Evolutionary conservation across 2,888 invertebrate genomes (phyloP), one percentile per base, ranked within the genome.

Genomic region (Chrysolina haemoptera): DNA sequence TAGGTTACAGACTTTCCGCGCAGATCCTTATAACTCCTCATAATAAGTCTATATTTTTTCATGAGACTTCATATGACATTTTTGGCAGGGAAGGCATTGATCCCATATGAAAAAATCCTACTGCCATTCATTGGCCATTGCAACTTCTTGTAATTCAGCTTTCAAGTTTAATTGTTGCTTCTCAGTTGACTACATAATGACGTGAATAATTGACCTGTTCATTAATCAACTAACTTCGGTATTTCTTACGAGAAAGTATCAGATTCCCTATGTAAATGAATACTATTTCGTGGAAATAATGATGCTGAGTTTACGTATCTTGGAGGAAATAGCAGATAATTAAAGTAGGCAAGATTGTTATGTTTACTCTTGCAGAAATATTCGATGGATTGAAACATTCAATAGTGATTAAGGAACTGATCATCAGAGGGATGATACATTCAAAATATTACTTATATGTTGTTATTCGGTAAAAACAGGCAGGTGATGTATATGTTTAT

Each of bases 161-260:
- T 53, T 20, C 22, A 20, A 20, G 16, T 53, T 53, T 53, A 53
- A 53, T 53, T 53, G 20, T 53, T 11, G 18, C 18, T 18, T 53
- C 20, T 20, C 20, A 20, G 53, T 12, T 20, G 11, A 53, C 53
- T 53, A 20, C 10, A 53, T 53, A 22, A 53, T 53, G 53, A 53
- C 10, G 20, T 53, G 20, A 3, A 53, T 53, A 20, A 53, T 20
- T 53, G 53, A 53, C 53, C 53, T 53, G 18, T 53, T 53, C 53
- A 53, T 53, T 53, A 53, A 53, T 65, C 9, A 22, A 22, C 14
- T 43, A 43, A 65, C 43, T 65, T 46, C 14, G 27, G 20, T 46
- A 46, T 65, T 65, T 27, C 64, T 65, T 65, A 27, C 64, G 46
- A 48, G 46, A 14, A 20, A 53, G 53, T 43, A 65, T 65, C 64